Base-by-base conservation (phyloP, 2,888 invertebrate species). In the Geotrupes spiniger region DNA sequence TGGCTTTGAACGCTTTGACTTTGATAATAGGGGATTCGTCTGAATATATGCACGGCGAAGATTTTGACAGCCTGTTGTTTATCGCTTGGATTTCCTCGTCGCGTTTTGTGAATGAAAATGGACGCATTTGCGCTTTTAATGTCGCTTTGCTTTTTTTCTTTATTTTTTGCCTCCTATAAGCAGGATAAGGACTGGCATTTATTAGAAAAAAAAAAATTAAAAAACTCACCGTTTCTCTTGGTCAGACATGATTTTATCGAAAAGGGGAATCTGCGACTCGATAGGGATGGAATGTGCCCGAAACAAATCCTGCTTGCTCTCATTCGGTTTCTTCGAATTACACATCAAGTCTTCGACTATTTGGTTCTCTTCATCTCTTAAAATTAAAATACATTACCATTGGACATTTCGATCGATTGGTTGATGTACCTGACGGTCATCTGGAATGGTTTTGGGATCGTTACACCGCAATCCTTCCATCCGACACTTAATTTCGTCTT, bases 201-300 rank as follows among this genome's bases (percentile, higher is more conserved):
- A n/a, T n/a, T n/a, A n/a, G n/a, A n/a, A n/a, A n/a, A n/a, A n/a
- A 37, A 37, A 4, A 5, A 4, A 15, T 15, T 37, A 15, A 15
- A 37, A 38, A 48, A 41, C 52, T 51, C 58, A 84, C 86, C 85
- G 82, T 75, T 81, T 79, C 64, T 86, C 84, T 69, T 85, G 85
- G 52, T 85, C 84, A 54, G 81, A 83, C 61, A 86, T 73, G 52
- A 87, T 80, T 74, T 84, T 84, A 62, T 87, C 82, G 60, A 84
- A 87, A 10, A 87, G 74, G 1, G 84, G 85, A 50, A 87, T 81
- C 59, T 83, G 78, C 0, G 86, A 85, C 57, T 85, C 83, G 28
- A 86, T 78, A 0, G 87, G 87, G 47, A 87, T 78, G 2, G 84
- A 81, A 60, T 80, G 77, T 1, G 82, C 80, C 60, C 74, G 75